These are phyloP conservation scores for Agrotis puta DNA, from an alignment of 2,888 invertebrate genomes.

Conservation along the genomic window DNA sequence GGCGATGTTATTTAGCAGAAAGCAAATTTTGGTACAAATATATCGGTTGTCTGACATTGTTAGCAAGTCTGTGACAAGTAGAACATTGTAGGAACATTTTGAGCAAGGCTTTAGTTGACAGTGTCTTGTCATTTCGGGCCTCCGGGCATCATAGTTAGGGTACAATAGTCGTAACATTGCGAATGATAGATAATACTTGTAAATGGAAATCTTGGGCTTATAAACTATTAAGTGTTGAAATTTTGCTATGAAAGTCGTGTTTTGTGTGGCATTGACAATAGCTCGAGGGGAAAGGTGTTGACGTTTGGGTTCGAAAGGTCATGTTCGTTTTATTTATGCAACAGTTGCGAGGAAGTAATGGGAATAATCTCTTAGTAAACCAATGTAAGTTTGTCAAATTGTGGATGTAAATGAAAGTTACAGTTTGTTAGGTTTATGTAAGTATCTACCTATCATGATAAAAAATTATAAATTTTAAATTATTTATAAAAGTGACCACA, in stretches of 20 bases:
- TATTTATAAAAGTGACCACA: no score
- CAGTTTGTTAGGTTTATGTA: no score
- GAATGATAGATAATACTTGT: slow-evolving; percentile 66
- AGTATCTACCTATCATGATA: no score
- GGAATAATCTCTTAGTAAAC: background rate
- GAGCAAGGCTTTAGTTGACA: slow-evolving; percentile 77
- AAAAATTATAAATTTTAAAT: background rate
- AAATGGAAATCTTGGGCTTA: slow-evolving; percentile 64
- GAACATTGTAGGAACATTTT: slow-evolving; percentile 54
- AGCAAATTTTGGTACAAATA: slow-evolving; percentile 53
- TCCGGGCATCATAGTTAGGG: slow-evolving; percentile 75
- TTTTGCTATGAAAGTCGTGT: slow-evolving; percentile 48
- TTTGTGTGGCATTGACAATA: slow-evolving; percentile 18
- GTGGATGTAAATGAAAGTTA: background rate
- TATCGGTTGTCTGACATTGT: slow-evolving; percentile 73
- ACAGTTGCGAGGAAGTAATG: slow-evolving; percentile 16
- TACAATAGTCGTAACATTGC: slow-evolving; percentile 66
- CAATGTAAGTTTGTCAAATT: background rate
- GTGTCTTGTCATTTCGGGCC: slow-evolving; percentile 76
- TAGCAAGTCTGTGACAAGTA: slow-evolving; percentile 71
- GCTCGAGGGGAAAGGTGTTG: slow-evolving; percentile 24
- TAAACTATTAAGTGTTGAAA: slow-evolving; percentile 56
- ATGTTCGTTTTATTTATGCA: slow-evolving; percentile 16
- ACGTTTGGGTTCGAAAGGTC: slow-evolving; percentile 10
- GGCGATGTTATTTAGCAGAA: slow-evolving; percentile 59